Evolutionary conservation across 2,888 invertebrate species (phyloP).

Genomic region (Thalpophila matura): DNA sequence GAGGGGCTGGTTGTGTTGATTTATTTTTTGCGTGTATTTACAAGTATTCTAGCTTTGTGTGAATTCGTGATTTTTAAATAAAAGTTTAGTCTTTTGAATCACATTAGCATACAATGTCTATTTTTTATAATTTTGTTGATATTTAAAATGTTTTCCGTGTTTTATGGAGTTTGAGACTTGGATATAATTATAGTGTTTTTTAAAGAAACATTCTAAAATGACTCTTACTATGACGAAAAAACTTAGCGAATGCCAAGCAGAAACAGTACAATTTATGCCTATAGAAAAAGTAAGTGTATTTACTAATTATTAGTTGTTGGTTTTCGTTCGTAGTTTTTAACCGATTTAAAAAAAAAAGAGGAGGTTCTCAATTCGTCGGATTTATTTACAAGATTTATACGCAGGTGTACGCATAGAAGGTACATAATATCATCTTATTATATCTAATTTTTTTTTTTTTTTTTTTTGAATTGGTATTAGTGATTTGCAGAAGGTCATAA

Average conservation of each 20-base stretch:
- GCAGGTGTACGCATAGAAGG: too few species aligned
- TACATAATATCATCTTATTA: too few species aligned
- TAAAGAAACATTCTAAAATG: slow-evolving; percentile 69
- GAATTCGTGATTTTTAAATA: slow-evolving; percentile 43
- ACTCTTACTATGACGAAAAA: slow-evolving; percentile 87
- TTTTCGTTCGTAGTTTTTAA: not conserved
- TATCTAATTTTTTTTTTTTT: too few species aligned
- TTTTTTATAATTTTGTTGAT: not conserved
- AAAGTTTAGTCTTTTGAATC: slow-evolving; percentile 11
- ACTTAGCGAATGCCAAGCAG: slow-evolving; percentile 85
- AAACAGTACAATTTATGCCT: slow-evolving; percentile 87
- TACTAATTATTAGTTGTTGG: not conserved
- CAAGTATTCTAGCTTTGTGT: slow-evolving; percentile 18
- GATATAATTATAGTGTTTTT: slow-evolving; percentile 28
- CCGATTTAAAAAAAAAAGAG: too few species aligned
- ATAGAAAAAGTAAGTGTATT: slow-evolving; percentile 84
- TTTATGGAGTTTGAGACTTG: slow-evolving; percentile 18
- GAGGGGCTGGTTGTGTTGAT: slow-evolving; percentile 28
- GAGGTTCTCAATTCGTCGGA: too few species aligned
- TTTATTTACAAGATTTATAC: too few species aligned
- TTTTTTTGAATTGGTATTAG: too few species aligned
- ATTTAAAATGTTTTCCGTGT: slow-evolving; percentile 33
- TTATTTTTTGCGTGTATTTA: slow-evolving; percentile 34
- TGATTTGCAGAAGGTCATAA: too few species aligned
- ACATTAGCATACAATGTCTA: slow-evolving; percentile 5